phyloP scores from a whole-genome alignment of 1,140 invertebrate genomes.

The Atta colombica region DNA sequence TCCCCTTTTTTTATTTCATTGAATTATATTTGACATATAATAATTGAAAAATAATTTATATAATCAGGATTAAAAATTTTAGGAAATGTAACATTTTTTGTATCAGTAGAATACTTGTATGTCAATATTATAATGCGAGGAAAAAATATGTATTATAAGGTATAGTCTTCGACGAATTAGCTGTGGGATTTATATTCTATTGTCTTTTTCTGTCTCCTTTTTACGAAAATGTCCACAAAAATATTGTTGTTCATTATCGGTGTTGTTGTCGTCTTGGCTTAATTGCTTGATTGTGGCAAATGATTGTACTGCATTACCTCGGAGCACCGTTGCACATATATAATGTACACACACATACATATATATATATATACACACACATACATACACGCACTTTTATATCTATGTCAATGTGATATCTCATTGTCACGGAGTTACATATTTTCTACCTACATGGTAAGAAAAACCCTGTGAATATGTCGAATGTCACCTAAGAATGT shows the following conservation, averaged over 20 bases:
- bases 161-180: conserved; percentile 58
- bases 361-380: no score
- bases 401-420: conserved; percentile 29
- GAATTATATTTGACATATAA: conserved; percentile 2
- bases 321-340: conserved; percentile 73
- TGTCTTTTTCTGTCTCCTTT: conserved; percentile 39
- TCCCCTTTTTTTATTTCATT: not conserved
- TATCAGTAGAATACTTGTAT: not conserved
- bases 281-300: conserved; percentile 78
- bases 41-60: conserved; percentile 5
- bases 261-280: conserved; percentile 82
- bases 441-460: conserved; percentile 46
- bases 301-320: conserved; percentile 74
- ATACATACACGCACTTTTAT: conserved; percentile 61
- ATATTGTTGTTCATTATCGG: conserved; percentile 69
- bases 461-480: conserved; percentile 37
- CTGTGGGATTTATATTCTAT: conserved; percentile 18
- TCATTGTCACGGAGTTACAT: conserved; percentile 40
- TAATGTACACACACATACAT: not conserved
- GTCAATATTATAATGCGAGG: conserved; percentile 35
- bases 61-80: conserved; percentile 13
- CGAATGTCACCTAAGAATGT: conserved; percentile 29
- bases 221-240: conserved; percentile 42
- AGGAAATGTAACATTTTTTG: conserved; percentile 7
- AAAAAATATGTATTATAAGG: conserved; percentile 26